Base-by-base conservation (phyloP, 2,797 vertebrate genomes). In the Falco peregrinus region DNA sequence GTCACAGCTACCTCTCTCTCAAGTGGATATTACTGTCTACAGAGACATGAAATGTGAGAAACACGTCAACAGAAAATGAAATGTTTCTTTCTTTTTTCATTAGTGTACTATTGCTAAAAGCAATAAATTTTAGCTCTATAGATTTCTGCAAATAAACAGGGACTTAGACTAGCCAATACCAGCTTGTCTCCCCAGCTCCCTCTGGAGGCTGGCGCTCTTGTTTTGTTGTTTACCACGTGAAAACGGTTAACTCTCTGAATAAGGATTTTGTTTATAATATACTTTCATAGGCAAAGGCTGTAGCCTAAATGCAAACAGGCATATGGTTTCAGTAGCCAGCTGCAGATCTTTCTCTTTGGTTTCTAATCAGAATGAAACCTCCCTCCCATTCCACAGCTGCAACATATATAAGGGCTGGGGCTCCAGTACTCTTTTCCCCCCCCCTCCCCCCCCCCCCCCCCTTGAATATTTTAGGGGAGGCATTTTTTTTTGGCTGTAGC, bases 331-430 rank as follows among this genome's bases (percentile, higher is more conserved):
- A 11, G n/a, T 21, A 29, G 10, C 51, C 97, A 98, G 94, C 96
- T 97, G 96, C 57, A 82, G 37, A 31, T 47, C 75, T 56, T 96
- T 71, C 68, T 13, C 86, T 82, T 75, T 84, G 56, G 88, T 68
- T 63, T 41, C 92, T 91, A 96, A 98, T 97, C 89, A 93, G 90
- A 63, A 74, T 54, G 67, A 45, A 59, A 51, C 7, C 48, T 54
- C 76, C 65, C 80, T 90, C 74, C 63, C n/a, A 47, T 25, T 8
- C 75, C 89, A 43, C 97, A 98, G 84, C 97, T 98, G 96, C 76
- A 92, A 24, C 83, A 70, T 91, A 98, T 98, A 98, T 97, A 98
- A 98, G 91, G 85, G 71, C 75, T 43, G 6, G 9, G 56, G 47
- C 11, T 9, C 37, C 37, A 37, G 37, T 37, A 10, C 37, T 37